phyloP scores from a whole-genome alignment of 2,113 vertebrate species.

The Centropristis striata region DNA sequence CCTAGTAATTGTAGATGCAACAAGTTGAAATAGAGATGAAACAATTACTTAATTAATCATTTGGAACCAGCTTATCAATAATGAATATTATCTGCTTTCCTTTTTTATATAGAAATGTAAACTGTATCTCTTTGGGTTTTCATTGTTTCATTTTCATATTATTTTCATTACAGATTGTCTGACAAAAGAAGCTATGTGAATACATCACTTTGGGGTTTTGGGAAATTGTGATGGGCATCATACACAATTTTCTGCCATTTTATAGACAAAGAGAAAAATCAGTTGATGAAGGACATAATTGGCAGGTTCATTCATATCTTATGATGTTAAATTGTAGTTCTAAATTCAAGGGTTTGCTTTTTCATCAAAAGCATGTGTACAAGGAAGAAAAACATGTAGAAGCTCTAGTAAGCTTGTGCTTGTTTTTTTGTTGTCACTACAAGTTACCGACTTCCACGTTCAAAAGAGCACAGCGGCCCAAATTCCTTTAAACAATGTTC shows the following conservation, averaged over 20 bases:
- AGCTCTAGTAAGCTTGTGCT: background rate
- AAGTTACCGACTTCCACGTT: conserved; percentile 5
- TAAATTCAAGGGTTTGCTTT: background rate
- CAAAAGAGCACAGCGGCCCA: conserved; percentile 35
- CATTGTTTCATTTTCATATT: too few relatives aligned
- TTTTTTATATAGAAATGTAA: background rate
- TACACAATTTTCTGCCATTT: too few relatives aligned
- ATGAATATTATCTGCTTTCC: background rate
- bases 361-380: background rate
- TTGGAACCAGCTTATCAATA: background rate
- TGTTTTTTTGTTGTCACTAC: background rate
- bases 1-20: background rate
- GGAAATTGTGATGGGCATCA: too few relatives aligned
- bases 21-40: background rate
- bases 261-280: background rate
- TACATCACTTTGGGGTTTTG: too few relatives aligned
- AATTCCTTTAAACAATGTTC: conserved; percentile 34
- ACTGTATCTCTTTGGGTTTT: background rate
- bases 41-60: background rate
- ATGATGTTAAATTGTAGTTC: background rate
- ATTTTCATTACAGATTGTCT: too few relatives aligned
- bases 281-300: background rate
- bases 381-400: too few relatives aligned
- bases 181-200: background rate
- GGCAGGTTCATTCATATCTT: background rate